Percentiles rank a stretch among this genome's conserved stretches.
Evolutionary conservation across 2,113 vertebrate genomes (phyloP).

Genomic region (Erythrocercus mccallii): DNA sequence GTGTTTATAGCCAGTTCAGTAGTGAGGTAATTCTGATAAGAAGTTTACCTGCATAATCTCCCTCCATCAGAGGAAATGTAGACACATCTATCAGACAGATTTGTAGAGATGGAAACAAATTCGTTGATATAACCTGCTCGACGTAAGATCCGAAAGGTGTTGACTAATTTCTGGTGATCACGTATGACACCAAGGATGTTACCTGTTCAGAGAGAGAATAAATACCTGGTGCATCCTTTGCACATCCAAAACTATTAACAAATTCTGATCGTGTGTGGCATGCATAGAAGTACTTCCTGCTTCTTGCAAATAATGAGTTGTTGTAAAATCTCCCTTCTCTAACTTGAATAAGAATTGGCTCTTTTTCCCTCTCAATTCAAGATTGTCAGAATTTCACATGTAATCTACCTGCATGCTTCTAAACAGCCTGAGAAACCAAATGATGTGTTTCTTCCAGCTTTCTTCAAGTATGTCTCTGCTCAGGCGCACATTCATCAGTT

Average conservation of each 20-base stretch:
- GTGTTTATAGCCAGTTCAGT: background rate
- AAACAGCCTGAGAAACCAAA: background rate
- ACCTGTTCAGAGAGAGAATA: constrained; percentile 70
- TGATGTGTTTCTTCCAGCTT: background rate
- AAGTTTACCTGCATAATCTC: constrained; percentile 88
- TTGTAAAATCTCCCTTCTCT: background rate
- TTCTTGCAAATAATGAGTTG: background rate
- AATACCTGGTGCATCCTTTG: background rate
- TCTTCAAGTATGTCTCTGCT: background rate
- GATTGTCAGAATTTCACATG: background rate
- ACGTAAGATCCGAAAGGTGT: constrained; percentile 93
- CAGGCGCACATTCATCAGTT: background rate
- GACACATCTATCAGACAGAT: constrained; percentile 92
- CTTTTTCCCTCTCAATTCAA: background rate
- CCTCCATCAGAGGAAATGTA: constrained; percentile 98
- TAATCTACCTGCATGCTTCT: background rate
- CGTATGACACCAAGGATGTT: constrained; percentile 96
- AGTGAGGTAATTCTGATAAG: background rate
- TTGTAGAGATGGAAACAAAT: constrained; percentile 98
- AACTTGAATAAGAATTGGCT: background rate
- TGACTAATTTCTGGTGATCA: constrained; percentile 89
- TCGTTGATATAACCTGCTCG: constrained; percentile 96
- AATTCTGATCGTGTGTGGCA: background rate
- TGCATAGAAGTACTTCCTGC: background rate
- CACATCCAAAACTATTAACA: background rate